Evolutionary conservation across 2,113 vertebrate genomes (phyloP), one percentile per base, ranked within the genome.

Genomic region (Lucifuga dentata): DNA sequence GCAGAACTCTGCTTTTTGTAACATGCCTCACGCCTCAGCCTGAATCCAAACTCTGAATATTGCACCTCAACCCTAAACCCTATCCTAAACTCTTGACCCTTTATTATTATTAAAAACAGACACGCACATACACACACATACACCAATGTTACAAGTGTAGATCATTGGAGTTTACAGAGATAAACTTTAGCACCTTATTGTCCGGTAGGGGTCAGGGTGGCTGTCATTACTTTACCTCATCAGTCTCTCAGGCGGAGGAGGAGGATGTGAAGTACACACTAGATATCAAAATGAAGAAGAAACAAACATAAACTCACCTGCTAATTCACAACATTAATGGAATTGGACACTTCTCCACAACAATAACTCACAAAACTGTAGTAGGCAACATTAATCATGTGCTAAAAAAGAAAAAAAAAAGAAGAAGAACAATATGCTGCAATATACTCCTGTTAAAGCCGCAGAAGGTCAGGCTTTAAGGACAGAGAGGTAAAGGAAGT

Each of bases 111-210:
- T 64, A 52, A 56, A 16, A 61, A 55, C 46, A 62, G 15, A 46
- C 44, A 65, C 33, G 44, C 24, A 62, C 36, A 62, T 19, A 45
- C 56, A 63, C 49, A 69, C 65, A 32, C 23, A 53, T 21, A 44
- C 39, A 44, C 24, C 3, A 0, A 11, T n/a, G n/a, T n/a, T 7
- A 29, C 26, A 77, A 71, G 75, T 74, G 66, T 70, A 45, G 39
- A 61, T 58, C 53, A 59, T 39, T 57, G 69, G 76, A 75, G 88
- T 91, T 89, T 86, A 86, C 84, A 70, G 33, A 78, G 75, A 80
- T 80, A 62, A 84, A 72, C 53, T 56, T 89, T 85, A 85, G 90
- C 90, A 91, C 88, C 89, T 91, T 90, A 91, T 87, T 75, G 74
- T 72, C 78, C 78, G 40, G 26, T 80, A 66, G 58, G 76, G 73